Base-by-base conservation (phyloP, 2,797 vertebrate genomes). In the Parauchenoglanis ngamensis region DNA sequence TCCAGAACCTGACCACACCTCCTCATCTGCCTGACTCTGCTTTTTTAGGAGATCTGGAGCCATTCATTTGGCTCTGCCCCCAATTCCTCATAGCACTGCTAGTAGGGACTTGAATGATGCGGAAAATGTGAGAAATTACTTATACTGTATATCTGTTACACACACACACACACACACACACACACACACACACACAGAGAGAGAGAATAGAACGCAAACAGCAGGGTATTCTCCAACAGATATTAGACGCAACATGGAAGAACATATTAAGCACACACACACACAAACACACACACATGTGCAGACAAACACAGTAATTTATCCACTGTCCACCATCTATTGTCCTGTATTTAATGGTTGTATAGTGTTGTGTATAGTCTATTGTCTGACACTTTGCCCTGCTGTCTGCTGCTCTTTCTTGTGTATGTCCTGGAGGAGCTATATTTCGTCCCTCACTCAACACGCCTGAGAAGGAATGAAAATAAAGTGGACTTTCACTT, bases 71-170 rank as follows among this genome's bases (percentile, higher is more conserved):
- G 81, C 81, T 83, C 73, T 54, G 57, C 1, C 73, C 73, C 57
- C 84, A 63, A 65, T 52, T 70, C 81, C 63, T 83, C 81, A 83
- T 78, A 85, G 84, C 85, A 79, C 31, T 86, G 85, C 85, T 80
- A 86, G 85, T 86, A 83, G 63, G 52, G 81, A 83, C 81, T 35
- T 83, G 81, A 83, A 83, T 83, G 46, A 83, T 83, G 63, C 5
- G 81, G 81, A 83, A 83, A 83, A 83, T 83, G 44, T 70, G 49
- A 83, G 81, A 83, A 83, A 83, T 83, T 46, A 35, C 44, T 35
- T 68, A 54, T 83, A 83, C 61, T 68, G 63, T 68, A 83, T 82
- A 63, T 82, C 80, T 67, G 31, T 40, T 12, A 11, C 54, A 4
- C 23, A 46, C 40, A 63, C 79, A 81, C 79, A 81, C 35, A 63